These are phyloP conservation scores for Actenoides lindsayi DNA, from an alignment of 2,113 vertebrate species.

Conservation along the genomic window DNA sequence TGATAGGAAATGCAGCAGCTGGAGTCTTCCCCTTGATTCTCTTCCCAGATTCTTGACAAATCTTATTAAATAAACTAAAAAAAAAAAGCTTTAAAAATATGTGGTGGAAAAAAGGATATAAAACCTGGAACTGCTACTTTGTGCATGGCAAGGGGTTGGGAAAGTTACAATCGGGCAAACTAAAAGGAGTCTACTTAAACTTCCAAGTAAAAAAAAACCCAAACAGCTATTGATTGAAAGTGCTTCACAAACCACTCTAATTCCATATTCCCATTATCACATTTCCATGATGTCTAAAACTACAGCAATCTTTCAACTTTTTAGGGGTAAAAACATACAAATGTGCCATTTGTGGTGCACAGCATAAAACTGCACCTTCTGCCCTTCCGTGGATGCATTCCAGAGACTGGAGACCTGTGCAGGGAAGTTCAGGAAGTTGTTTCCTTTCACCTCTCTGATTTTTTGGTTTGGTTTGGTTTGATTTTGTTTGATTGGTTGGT, in stretches of 20 bases:
- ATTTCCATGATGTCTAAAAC: background rate
- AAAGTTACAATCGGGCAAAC: background rate
- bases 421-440: too few species aligned
- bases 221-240: background rate
- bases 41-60: background rate
- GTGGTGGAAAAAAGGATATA: background rate
- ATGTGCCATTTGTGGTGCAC: background rate
- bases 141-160: background rate
- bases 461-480: background rate
- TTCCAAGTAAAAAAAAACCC: background rate
- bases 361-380: background rate
- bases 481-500: background rate
- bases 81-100: background rate
- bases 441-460: background rate
- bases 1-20: background rate
- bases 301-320: background rate
- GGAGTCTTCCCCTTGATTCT: background rate
- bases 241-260: background rate
- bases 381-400: fast-evolving
- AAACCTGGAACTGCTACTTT: background rate
- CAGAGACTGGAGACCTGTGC: background rate
- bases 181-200: background rate
- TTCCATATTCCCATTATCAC: background rate
- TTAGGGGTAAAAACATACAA: background rate
- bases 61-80: background rate